phyloP scores from a whole-genome alignment of 1,140 invertebrate genomes.

The Micrasema longulum region DNA sequence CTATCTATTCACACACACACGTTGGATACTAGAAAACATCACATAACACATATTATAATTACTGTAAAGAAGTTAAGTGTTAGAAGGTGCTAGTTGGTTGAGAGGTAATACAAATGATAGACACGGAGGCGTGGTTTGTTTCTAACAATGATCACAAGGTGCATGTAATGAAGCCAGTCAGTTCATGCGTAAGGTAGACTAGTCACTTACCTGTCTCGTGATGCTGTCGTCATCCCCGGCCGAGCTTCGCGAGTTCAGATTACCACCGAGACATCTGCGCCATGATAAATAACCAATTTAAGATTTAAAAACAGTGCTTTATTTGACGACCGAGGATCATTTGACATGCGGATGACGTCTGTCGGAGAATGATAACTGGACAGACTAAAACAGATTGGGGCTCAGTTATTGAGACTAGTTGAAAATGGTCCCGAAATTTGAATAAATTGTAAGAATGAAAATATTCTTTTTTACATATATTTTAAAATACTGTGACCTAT shows the following conservation, averaged over 20 bases:
- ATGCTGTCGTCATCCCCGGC: conserved; percentile 75
- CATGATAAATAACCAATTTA: no score
- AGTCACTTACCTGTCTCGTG: conserved; percentile 62
- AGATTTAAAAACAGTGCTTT: no score
- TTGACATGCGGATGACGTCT: no score
- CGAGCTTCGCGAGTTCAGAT: conserved; percentile 69
- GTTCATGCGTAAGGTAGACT: conserved; percentile 5
- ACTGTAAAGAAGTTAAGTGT: background rate
- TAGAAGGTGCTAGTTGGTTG: conserved; percentile 24
- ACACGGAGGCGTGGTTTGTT: background rate
- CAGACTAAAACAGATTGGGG: no score
- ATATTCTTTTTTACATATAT: no score
- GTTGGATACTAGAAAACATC: conserved; percentile 23
- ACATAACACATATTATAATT: conserved; percentile 27
- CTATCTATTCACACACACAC: background rate
- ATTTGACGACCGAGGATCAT: no score
- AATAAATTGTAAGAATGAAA: no score
- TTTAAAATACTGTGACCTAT: no score
- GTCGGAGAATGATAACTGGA: no score
- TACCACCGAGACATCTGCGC: conserved; percentile 78
- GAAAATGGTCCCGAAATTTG: no score
- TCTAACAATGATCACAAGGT: conserved; percentile 35
- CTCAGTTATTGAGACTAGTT: no score
- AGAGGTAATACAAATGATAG: conserved; percentile 12
- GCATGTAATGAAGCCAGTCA: conserved; percentile 39